Conservation (phyloP, 2,888 invertebrate genomes). For the Hartigia nigra region DNA sequence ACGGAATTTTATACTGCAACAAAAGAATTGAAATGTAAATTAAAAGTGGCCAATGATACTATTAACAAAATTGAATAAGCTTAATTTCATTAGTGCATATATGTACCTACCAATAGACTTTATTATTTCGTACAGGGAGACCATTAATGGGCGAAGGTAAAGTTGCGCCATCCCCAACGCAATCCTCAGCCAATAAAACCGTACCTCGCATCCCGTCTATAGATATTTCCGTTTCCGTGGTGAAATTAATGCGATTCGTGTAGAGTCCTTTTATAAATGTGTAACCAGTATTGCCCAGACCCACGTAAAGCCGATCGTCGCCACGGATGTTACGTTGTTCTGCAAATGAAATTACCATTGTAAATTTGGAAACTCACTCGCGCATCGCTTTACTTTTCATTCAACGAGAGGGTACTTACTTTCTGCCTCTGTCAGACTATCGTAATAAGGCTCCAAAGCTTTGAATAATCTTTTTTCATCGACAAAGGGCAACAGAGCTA, state of each 20-base stretch:
- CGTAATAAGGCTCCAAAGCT: constrained; percentile 85
- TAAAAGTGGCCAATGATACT: constrained; percentile 2
- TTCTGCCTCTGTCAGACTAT: constrained; percentile 84
- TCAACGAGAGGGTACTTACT: constrained; percentile 66
- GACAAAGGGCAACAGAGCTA: constrained; percentile 97
- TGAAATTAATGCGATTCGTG: constrained; percentile 67
- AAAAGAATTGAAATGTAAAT: constrained; percentile 15
- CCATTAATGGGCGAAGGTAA: constrained; percentile 80
- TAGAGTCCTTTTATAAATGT: constrained; percentile 79
- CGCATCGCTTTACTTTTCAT: not conserved
- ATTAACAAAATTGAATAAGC: constrained; percentile 8
- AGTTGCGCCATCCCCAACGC: constrained; percentile 74
- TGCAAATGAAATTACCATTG: constrained; percentile 53
- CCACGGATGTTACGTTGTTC: constrained; percentile 87
- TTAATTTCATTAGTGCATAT: constrained; percentile 11
- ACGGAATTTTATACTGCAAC: constrained; percentile 76
- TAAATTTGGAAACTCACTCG: not conserved
- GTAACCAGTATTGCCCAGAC: constrained; percentile 77
- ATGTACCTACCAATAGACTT: constrained; percentile 64
- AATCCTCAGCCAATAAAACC: constrained; percentile 79
- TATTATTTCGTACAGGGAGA: constrained; percentile 69
- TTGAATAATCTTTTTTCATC: constrained; percentile 90
- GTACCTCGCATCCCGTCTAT: constrained; percentile 88
- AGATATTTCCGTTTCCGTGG: constrained; percentile 71
- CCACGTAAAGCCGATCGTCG: constrained; percentile 90